phyloP scores from a whole-genome alignment of 2,797 vertebrate species.

The Benthosema pterotum region DNA sequence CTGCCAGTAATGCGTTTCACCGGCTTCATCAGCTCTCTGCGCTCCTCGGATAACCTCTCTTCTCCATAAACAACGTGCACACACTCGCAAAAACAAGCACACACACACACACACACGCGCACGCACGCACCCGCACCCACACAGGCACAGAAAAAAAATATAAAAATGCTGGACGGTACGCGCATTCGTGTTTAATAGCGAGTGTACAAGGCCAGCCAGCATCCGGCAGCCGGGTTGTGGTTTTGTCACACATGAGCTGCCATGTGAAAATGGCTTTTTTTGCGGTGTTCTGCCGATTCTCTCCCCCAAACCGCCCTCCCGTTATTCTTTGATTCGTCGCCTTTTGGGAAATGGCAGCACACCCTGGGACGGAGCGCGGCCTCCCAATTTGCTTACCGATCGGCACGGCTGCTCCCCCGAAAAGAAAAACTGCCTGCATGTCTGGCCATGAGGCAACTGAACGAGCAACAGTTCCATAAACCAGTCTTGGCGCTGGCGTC shows the following conservation, averaged over 20 bases:
- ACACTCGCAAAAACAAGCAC: not conserved
- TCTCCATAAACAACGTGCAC: not conserved
- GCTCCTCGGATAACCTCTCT: slow-evolving; percentile 29
- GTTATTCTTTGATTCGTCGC: not conserved
- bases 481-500: slow-evolving; percentile 13
- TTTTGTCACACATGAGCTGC: slow-evolving; percentile 24
- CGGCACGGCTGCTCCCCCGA: slow-evolving; percentile 4
- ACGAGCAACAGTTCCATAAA: slow-evolving; percentile 36
- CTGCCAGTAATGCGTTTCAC: slow-evolving; percentile 38
- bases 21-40: slow-evolving; percentile 28
- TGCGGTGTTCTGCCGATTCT: slow-evolving; percentile 1
- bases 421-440: not conserved
- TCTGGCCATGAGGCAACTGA: not conserved
- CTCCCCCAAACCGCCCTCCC: not conserved
- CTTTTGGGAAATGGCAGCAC: slow-evolving; percentile 9
- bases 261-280: slow-evolving; percentile 23
- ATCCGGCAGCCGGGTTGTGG: slow-evolving; percentile 24
- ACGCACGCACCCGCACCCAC: not conserved
- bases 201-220: slow-evolving; percentile 23
- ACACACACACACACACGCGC: not conserved
- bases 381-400: slow-evolving; percentile 16
- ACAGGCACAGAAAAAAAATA: not conserved
- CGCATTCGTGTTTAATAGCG: slow-evolving; percentile 14
- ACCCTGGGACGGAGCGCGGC: not conserved
- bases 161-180: not conserved